These are phyloP conservation scores for Achlya flavicornis DNA, from an alignment of 2,888 invertebrate genomes.

Conservation along the genomic window DNA sequence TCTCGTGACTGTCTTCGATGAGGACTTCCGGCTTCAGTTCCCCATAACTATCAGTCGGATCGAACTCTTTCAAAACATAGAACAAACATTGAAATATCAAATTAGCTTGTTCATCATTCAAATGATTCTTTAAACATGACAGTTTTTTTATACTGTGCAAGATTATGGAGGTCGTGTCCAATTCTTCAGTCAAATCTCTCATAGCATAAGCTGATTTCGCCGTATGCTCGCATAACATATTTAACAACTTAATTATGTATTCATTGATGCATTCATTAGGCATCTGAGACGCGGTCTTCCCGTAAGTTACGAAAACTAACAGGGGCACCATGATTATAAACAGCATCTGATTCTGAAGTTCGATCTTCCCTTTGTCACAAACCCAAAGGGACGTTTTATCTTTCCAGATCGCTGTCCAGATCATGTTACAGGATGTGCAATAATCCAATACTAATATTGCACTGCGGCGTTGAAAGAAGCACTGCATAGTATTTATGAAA, in stretches of 20 bases:
- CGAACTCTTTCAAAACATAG: constrained; percentile 84
- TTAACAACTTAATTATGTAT: constrained; percentile 84
- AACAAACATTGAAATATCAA: constrained; percentile 86
- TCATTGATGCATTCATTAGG: constrained; percentile 82
- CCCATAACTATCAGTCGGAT: constrained; percentile 51
- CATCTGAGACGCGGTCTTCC: constrained; percentile 37
- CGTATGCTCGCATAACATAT: constrained; percentile 86
- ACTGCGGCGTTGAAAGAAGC: constrained; percentile 55
- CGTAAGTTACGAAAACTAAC: constrained; percentile 61
- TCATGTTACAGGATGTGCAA: constrained; percentile 61
- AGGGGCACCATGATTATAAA: constrained; percentile 86
- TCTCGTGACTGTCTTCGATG: constrained; percentile 61
- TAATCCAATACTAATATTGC: constrained; percentile 59
- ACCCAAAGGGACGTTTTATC: constrained; percentile 45
- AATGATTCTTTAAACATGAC: constrained; percentile 82
- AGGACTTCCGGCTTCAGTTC: constrained; percentile 41
- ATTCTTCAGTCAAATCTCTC: constrained; percentile 79
- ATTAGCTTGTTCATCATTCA: constrained; percentile 85
- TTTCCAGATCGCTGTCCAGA: constrained; percentile 57
- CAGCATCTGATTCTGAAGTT: constrained; percentile 85
- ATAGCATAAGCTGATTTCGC: constrained; percentile 84
- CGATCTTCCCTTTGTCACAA: constrained; percentile 45
- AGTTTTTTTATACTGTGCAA: constrained; percentile 83
- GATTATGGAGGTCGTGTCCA: constrained; percentile 70
- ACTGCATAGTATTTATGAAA: constrained; percentile 64